Evolutionary conservation across 2,888 invertebrate species (phyloP), one percentile per base, ranked within the genome.

Genomic region (Amiota mariae): DNA sequence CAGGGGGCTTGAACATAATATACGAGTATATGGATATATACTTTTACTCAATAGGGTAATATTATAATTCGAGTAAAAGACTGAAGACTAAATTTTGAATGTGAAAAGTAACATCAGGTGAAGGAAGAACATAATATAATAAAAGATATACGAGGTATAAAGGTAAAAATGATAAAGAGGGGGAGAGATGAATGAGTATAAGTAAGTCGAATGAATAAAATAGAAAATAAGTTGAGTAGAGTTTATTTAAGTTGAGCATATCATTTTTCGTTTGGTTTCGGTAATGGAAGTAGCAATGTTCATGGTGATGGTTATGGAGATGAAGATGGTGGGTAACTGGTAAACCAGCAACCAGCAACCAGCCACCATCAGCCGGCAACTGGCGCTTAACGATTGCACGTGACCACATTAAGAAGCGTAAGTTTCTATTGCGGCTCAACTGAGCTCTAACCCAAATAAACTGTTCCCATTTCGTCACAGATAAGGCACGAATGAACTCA

Each of bases 401-500:
- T 36, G 36, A 36, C 36, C 36, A 36, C 36, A 36, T 36, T 36
- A 36, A 36, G 36, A 36, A 36, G 36, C 36, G 36, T 36, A 36
- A 36, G 6, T 36, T 36, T 36, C 6, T 36, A 36, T 36, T 36
- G 36, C 36, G 36, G 20, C 15, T n/a, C 13, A 57, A 57, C 49
- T 18, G n/a, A 57, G 15, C 57, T 51, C 54, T n/a, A 18, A 61
- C 20, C 24, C 75, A 54, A 73, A 57, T 59, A 77, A 72, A 36
- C 78, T 79, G 80, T 72, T 79, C 76, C 71, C 73, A 73, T 75
- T 76, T 73, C 75, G 75, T 71, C 74, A 76, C 61, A 74, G 80
- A 81, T 81, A 81, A 72, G 77, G 77, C 81, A 81, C 81, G 81
- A 80, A 18, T 15, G 57, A 10, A 18, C 15, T 18, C 57, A 11